phyloP scores from a whole-genome alignment of 2,888 invertebrate species.

The Nymphalis c-album region DNA sequence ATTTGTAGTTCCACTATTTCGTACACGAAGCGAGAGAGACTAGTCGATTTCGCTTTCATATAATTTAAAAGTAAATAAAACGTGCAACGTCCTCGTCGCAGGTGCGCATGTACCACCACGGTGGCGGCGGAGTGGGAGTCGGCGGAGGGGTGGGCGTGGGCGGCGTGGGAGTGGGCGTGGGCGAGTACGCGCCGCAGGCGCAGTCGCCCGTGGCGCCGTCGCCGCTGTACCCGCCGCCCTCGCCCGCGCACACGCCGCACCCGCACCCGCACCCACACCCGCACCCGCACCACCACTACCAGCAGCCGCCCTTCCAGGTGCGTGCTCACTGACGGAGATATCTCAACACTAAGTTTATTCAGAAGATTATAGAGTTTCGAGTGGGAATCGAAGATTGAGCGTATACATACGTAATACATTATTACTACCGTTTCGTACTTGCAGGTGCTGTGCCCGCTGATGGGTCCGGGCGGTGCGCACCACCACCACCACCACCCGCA shows the following conservation, averaged over 20 bases:
- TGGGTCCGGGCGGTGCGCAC: slow-evolving; percentile 54
- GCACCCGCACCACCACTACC: slow-evolving; percentile 61
- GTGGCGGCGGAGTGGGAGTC: slow-evolving; percentile 48
- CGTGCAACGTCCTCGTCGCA: slow-evolving; percentile 45
- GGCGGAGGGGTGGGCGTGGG: slow-evolving; percentile 50
- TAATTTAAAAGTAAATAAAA: background rate
- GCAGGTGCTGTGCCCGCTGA: slow-evolving; percentile 73
- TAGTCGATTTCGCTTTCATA: too few relatives aligned
- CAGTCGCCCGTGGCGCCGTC: slow-evolving; percentile 73
- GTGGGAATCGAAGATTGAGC: too few relatives aligned
- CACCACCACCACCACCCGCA: slow-evolving; percentile 75
- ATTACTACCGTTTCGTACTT: background rate
- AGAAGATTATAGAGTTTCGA: background rate
- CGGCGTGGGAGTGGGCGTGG: slow-evolving; percentile 49
- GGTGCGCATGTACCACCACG: slow-evolving; percentile 85
- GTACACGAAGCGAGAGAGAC: too few relatives aligned
- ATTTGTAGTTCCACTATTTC: too few relatives aligned
- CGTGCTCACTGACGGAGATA: background rate
- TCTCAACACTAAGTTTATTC: background rate
- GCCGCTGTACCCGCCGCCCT: slow-evolving; percentile 76
- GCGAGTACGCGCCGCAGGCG: slow-evolving; percentile 66
- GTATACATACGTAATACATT: too few relatives aligned
- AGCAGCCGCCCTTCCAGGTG: slow-evolving; percentile 76
- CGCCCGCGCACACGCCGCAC: slow-evolving; percentile 75
- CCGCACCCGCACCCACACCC: slow-evolving; percentile 60